Evolutionary conservation across 2,113 vertebrate species (phyloP).

Genomic region (Cheilinus undulatus): DNA sequence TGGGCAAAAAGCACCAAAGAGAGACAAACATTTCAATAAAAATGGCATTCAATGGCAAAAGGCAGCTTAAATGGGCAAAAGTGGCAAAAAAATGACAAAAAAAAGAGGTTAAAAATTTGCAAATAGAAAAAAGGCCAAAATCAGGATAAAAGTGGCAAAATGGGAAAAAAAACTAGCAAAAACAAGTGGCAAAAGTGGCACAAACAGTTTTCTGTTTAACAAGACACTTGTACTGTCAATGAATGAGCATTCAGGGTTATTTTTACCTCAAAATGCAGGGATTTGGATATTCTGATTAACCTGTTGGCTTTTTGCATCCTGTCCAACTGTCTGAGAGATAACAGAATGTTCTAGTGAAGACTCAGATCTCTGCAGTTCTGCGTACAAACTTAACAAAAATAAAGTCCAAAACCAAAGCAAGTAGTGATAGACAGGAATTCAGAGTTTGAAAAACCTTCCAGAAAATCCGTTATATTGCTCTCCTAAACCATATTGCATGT

Average conservation of each 20-base stretch:
- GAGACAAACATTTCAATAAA: too few relatives aligned
- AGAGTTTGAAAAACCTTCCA: background rate
- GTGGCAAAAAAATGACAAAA: too few relatives aligned
- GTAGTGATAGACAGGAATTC: constrained; percentile 33
- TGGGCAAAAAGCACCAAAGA: too few relatives aligned
- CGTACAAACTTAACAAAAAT: constrained; percentile 7
- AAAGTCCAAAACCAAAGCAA: constrained; percentile 14
- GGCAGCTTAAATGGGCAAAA: too few relatives aligned
- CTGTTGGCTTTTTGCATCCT: constrained; percentile 1
- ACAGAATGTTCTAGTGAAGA: background rate
- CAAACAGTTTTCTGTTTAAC: background rate
- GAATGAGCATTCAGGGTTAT: background rate
- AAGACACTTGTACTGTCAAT: background rate
- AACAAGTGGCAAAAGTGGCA: too few relatives aligned
- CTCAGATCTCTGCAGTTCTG: background rate
- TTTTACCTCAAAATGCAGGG: background rate
- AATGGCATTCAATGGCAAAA: too few relatives aligned
- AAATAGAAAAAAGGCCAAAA: too few relatives aligned
- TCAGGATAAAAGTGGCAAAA: too few relatives aligned
- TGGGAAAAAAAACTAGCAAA: too few relatives aligned
- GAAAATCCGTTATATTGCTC: constrained; percentile 40
- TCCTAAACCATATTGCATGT: constrained; percentile 39
- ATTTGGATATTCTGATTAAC: background rate
- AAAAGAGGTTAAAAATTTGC: background rate
- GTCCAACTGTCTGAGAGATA: background rate